Percentiles rank a stretch among this genome's conserved stretches.
These are phyloP conservation scores for Dromiciops gliroides DNA, from an alignment of 2,113 vertebrate genomes.

Conservation along the genomic window DNA sequence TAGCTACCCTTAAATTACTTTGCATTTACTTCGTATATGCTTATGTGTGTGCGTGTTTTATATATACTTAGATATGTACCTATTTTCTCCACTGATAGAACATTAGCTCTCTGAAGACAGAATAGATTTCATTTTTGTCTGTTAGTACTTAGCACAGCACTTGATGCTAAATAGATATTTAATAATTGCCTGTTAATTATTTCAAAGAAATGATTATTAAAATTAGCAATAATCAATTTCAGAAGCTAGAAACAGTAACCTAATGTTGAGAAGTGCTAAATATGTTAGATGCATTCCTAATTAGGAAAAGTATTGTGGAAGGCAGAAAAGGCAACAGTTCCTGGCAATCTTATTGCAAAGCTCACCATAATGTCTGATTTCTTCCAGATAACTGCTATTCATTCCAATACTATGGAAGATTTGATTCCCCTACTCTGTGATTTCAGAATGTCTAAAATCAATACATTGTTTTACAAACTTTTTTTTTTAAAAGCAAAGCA, in stretches of 20 bases:
- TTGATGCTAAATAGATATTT: not conserved
- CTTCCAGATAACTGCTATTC: not conserved
- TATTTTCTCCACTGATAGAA: not conserved
- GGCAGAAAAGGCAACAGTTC: not conserved
- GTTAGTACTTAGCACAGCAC: not conserved
- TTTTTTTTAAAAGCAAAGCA: not conserved
- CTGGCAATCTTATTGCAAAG: not conserved
- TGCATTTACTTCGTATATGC: not conserved
- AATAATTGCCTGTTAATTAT: not conserved
- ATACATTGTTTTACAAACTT: conserved; percentile 12
- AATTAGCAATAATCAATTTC: not conserved
- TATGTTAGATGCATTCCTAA: not conserved
- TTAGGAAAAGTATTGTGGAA: not conserved
- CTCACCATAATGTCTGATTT: not conserved
- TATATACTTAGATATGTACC: no score
- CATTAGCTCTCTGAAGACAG: not conserved
- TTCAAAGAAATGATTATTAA: conserved; percentile 11
- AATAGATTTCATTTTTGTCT: not conserved
- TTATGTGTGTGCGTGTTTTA: not conserved
- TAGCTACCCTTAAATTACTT: not conserved
- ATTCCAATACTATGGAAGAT: conserved; percentile 7
- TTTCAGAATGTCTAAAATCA: not conserved
- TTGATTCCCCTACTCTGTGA: conserved; percentile 14
- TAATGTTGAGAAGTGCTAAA: not conserved
- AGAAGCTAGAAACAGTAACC: not conserved